Evolutionary conservation across 2,888 invertebrate genomes (phyloP).

Genomic region (Polydrusus cervinus): DNA sequence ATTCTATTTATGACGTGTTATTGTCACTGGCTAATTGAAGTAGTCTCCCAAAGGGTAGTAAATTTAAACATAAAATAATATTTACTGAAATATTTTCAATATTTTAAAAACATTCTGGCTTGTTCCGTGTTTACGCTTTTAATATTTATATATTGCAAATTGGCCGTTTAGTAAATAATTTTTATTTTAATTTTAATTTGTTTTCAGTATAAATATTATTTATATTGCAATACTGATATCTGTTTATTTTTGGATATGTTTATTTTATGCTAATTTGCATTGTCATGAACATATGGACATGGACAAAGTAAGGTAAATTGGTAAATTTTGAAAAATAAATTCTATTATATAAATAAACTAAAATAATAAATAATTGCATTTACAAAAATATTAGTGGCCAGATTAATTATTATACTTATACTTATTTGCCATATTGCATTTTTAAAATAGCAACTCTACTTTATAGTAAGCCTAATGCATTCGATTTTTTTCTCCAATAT

Average conservation of each 20-base stretch:
- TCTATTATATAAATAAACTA: too few relatives aligned
- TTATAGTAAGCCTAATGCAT: too few relatives aligned
- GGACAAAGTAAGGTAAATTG: not conserved
- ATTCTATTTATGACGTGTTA: not conserved
- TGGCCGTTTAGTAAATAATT: not conserved
- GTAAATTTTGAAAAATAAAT: too few relatives aligned
- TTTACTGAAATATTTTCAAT: not conserved
- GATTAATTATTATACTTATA: too few relatives aligned
- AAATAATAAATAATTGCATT: too few relatives aligned
- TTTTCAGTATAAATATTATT: not conserved
- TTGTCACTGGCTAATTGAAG: not conserved
- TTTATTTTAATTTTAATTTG: conserved; percentile 1
- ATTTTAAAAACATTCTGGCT: conserved; percentile 2
- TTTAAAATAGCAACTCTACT: too few relatives aligned
- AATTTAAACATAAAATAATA: not conserved
- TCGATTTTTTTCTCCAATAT: too few relatives aligned
- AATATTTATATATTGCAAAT: conserved; percentile 1
- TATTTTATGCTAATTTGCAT: not conserved
- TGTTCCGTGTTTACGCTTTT: not conserved
- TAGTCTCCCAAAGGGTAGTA: not conserved
- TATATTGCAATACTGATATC: not conserved
- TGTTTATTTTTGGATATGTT: not conserved
- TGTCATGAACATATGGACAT: not conserved
- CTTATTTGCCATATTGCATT: too few relatives aligned
- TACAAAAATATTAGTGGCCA: too few relatives aligned